phyloP scores from a whole-genome alignment of 2,797 vertebrate species.

The Brotula barbata region DNA sequence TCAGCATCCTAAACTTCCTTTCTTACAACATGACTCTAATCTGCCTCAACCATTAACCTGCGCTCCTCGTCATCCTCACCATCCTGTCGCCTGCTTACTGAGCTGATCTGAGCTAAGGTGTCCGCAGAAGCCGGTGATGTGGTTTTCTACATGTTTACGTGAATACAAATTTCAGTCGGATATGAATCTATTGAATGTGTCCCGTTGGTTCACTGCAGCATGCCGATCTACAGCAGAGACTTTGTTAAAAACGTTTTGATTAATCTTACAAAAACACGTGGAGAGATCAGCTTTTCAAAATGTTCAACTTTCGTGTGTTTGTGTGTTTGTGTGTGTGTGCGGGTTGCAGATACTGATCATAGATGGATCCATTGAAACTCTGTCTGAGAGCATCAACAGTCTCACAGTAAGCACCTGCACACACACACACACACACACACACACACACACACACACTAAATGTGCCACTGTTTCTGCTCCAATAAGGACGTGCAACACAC shows the following conservation, averaged over 20 bases:
- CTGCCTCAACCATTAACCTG: constrained; percentile 62
- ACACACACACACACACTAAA: too few species aligned
- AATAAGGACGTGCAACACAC: too few species aligned
- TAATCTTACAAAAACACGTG: too few species aligned
- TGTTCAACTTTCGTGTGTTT: constrained; percentile 10
- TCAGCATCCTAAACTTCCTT: too few species aligned
- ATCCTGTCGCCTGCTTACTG: constrained; percentile 22
- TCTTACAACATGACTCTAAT: constrained; percentile 41
- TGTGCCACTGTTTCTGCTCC: too few species aligned
- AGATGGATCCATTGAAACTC: constrained; percentile 85
- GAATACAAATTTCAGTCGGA: neutral
- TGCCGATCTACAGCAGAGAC: too few species aligned
- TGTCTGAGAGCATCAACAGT: constrained; percentile 91
- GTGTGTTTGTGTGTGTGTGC: constrained; percentile 42
- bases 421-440: constrained; percentile 25
- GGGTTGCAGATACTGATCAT: constrained; percentile 87
- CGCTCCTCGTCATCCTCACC: constrained; percentile 45
- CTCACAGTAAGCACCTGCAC: constrained; percentile 85
- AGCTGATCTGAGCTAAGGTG: constrained; percentile 34
- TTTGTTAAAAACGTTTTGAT: too few species aligned
- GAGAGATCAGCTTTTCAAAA: too few species aligned
- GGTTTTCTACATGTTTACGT: neutral
- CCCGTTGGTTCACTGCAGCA: too few species aligned
- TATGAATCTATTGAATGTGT: too few species aligned
- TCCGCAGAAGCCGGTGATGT: constrained; percentile 7